Base-by-base conservation (phyloP, 2,888 invertebrate species). In the Chrysodeixis includens region DNA sequence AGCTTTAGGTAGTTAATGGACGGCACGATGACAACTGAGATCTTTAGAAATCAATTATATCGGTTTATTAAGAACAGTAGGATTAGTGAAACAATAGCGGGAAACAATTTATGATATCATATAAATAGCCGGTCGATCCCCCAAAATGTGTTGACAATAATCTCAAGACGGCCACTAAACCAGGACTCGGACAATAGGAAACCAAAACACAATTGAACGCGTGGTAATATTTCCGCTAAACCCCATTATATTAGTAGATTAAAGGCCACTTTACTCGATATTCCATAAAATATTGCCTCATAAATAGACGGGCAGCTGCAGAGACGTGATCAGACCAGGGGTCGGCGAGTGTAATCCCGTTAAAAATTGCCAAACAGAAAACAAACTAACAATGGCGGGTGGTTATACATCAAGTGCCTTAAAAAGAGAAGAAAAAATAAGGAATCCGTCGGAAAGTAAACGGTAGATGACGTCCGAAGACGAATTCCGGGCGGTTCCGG, bases 321-420 rank as follows among this genome's bases (percentile, higher is more conserved):
- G 85, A 91, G 91, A 94, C 93, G 93, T 93, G 94, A 94, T 93
- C 93, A 88, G 90, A 88, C 84, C 85, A 83, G 82, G 85, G 83
- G 82, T 78, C 80, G 84, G 85, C 66, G 78, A 81, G 77, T 85
- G 89, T 94, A 94, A 95, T 94, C 94, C 94, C 86, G 88, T 94
- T 95, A 95, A 95, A 94, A 94, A 95, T 95, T 92, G 93, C 93
- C 93, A 90, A 94, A 92, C 90, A 92, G 92, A 93, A 92, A 92
- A 93, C 92, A 90, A 92, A 92, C 93, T 86, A 87, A 91, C 90
- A 90, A 92, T 90, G 86, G 90, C 87, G 83, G 85, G 78, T 80
- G 85, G 90, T 87, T 89, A 90, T 92, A 91, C 88, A 91, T 93
- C 93, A 92, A 90, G 88, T 87, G 92, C 89, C 90, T 91, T 89